These are phyloP conservation scores for Zophobas atratus DNA, from an alignment of 1,140 invertebrate species.

Conservation along the genomic window DNA sequence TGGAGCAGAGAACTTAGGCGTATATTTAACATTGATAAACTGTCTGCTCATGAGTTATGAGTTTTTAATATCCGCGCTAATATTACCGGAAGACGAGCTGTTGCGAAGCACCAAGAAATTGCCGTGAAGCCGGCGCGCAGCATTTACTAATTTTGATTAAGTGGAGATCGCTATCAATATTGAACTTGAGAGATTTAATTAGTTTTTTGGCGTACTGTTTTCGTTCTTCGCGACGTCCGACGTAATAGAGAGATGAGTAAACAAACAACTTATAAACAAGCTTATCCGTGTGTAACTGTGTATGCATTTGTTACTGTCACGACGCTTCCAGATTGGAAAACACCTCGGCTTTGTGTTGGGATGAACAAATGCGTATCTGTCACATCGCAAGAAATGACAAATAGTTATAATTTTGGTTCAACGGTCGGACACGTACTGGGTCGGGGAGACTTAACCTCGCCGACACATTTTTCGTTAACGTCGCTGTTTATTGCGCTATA, in stretches of 20 bases:
- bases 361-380: constrained; percentile 39
- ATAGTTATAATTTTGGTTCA: constrained; percentile 21
- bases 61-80: constrained; percentile 56
- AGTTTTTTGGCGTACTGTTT: too few relatives aligned
- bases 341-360: constrained; percentile 38
- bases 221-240: neutral
- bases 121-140: too few relatives aligned
- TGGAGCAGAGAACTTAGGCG: constrained; percentile 43
- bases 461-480: constrained; percentile 22
- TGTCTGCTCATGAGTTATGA: constrained; percentile 54
- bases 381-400: constrained; percentile 42
- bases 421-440: constrained; percentile 31
- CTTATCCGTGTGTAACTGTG: neutral
- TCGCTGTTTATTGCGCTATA: neutral
- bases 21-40: constrained; percentile 56
- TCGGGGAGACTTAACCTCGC: constrained; percentile 1
- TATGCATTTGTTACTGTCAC: constrained; percentile 39
- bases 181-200: too few relatives aligned
- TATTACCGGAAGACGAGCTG: constrained; percentile 31
- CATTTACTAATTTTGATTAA: too few relatives aligned
- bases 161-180: too few relatives aligned
- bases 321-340: constrained; percentile 32
- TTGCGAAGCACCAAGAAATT: constrained; percentile 1
- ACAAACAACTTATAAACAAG: constrained; percentile 13
- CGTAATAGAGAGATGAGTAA: constrained; percentile 31